Evolutionary conservation across 2,113 vertebrate species (phyloP).

Genomic region (Oryzias celebensis): DNA sequence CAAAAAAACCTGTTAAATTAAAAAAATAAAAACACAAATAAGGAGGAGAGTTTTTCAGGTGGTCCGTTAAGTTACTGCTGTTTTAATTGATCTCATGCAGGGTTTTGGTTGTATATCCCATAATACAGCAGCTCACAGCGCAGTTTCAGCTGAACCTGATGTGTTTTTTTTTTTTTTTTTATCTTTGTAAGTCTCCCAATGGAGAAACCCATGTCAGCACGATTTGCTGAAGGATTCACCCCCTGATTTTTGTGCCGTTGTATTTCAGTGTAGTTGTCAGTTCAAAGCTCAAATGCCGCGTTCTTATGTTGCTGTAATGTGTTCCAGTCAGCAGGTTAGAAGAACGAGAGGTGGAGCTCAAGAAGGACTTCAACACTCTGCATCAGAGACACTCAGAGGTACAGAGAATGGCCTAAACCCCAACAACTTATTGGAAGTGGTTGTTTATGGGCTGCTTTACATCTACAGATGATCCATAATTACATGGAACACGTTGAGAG

Average conservation of each 20-base stretch:
- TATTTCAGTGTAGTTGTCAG: no score
- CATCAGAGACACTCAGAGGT: conserved; percentile 98
- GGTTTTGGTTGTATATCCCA: conserved; percentile 6
- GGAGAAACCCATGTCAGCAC: conserved; percentile 30
- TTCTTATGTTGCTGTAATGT: background rate
- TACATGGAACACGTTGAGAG: conserved; percentile 97
- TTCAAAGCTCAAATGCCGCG: background rate
- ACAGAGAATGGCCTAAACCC: background rate
- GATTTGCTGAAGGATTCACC: conserved; percentile 6
- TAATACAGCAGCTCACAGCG: conserved; percentile 13
- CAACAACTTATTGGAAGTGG: no score
- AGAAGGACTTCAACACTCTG: conserved; percentile 95
- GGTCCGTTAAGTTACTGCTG: conserved; percentile 26
- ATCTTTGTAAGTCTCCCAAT: conserved; percentile 26
- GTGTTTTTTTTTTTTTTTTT: conserved; percentile 48
- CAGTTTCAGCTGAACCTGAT: conserved; percentile 39
- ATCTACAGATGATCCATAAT: conserved; percentile 94
- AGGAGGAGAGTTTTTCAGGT: background rate
- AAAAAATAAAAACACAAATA: background rate
- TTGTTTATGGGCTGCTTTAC: conserved; percentile 3
- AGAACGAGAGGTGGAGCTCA: conserved; percentile 93
- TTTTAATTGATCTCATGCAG: conserved; percentile 41
- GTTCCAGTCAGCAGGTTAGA: conserved; percentile 89
- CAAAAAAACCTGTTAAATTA: no score
- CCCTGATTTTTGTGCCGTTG: background rate